Conservation (phyloP, 2,113 vertebrate species). For the Sminthopsis crassicaudata region DNA sequence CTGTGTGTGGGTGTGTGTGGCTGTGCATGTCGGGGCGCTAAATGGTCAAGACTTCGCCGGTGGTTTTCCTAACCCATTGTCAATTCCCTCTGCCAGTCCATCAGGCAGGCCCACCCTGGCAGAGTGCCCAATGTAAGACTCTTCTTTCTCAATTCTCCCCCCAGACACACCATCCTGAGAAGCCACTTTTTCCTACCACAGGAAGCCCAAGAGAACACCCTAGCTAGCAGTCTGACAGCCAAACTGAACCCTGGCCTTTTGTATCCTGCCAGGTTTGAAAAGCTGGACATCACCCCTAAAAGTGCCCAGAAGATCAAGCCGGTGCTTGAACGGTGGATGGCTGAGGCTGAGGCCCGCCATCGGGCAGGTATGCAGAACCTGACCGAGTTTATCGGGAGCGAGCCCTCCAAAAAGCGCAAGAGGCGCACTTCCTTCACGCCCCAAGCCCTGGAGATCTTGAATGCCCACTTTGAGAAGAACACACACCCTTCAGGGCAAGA, state of each 20-base stretch:
- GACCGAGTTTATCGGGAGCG: slow-evolving; percentile 99
- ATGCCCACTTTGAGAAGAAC: slow-evolving; percentile 99
- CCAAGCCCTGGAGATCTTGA: slow-evolving; percentile 99
- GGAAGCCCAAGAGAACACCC: slow-evolving; percentile 99
- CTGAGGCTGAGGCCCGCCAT: slow-evolving; percentile 99
- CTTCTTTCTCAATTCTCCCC: slow-evolving; percentile 99
- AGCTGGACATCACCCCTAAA: slow-evolving; percentile 99
- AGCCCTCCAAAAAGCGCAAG: slow-evolving; percentile 99
- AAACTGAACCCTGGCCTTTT: slow-evolving; percentile 99
- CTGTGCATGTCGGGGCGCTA: slow-evolving; percentile 65
- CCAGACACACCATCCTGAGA: slow-evolving; percentile 99
- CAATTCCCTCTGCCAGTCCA: slow-evolving; percentile 88
- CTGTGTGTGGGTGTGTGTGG: not conserved
- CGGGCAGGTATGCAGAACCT: slow-evolving; percentile 99
- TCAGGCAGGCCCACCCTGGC: slow-evolving; percentile 94
- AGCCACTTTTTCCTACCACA: slow-evolving; percentile 99
- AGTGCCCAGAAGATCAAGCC: slow-evolving; percentile 99
- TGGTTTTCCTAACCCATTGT: slow-evolving; percentile 84
- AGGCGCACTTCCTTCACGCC: slow-evolving; percentile 99
- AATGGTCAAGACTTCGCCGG: slow-evolving; percentile 63
- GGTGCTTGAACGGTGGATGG: slow-evolving; percentile 99
- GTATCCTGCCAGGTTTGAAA: slow-evolving; percentile 99
- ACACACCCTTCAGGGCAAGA: slow-evolving; percentile 99
- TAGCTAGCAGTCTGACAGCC: slow-evolving; percentile 99
- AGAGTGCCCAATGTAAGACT: slow-evolving; percentile 99